Evolutionary conservation across 2,888 invertebrate species (phyloP).

Genomic region (Chalcis sispes): DNA sequence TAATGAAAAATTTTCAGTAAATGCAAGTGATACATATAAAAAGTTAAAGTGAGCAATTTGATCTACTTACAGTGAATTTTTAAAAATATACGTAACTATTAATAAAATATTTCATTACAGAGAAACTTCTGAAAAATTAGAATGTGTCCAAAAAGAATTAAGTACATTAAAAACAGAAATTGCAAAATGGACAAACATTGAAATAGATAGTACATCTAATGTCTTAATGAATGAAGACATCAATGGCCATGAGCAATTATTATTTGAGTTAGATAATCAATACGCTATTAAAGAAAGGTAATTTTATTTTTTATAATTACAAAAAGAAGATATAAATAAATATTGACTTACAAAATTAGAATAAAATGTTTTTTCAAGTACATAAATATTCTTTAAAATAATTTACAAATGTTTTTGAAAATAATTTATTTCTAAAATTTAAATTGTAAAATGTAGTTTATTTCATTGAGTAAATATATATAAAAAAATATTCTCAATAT

Average conservation of each 20-base stretch:
- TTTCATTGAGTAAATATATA: too few relatives aligned
- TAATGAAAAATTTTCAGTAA: not conserved
- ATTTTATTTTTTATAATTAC: not conserved
- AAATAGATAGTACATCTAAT: conserved; percentile 16
- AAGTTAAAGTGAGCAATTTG: not conserved
- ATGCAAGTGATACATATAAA: conserved; percentile 48
- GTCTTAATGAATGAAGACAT: conserved; percentile 23
- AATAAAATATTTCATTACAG: conserved; percentile 57
- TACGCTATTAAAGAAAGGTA: conserved; percentile 30
- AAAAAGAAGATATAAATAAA: too few relatives aligned
- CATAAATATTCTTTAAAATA: too few relatives aligned
- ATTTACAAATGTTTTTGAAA: too few relatives aligned
- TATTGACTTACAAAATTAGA: not conserved
- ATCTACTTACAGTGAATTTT: too few relatives aligned
- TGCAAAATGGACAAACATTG: conserved; percentile 34
- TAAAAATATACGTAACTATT: not conserved
- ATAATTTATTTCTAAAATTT: conserved; percentile 5
- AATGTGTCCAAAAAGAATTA: conserved; percentile 39
- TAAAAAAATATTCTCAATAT: too few relatives aligned
- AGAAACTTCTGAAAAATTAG: conserved; percentile 43
- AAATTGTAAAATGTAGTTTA: not conserved
- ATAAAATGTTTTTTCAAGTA: not conserved
- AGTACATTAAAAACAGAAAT: conserved; percentile 26
- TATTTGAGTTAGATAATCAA: conserved; percentile 36
- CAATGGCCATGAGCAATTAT: conserved; percentile 39